A percentile compares a stretch with the other conserved stretches of the same genome.
Conservation (phyloP, 2,797 vertebrate genomes). For the Trematomus bernacchii region DNA sequence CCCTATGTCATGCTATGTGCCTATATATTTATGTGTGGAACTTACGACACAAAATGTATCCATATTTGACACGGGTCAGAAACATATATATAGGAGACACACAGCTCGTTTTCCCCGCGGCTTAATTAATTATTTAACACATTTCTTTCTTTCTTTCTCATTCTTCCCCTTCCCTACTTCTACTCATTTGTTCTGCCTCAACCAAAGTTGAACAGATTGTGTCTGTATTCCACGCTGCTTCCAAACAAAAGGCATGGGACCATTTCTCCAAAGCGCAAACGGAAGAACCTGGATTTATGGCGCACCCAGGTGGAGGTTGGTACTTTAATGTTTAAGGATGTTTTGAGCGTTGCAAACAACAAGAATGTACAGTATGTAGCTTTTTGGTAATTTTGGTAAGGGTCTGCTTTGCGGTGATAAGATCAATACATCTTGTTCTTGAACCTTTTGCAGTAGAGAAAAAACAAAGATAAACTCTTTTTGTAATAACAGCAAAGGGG, state of each 20-base stretch:
- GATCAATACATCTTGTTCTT: background rate
- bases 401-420: background rate
- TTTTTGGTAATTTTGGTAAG: background rate
- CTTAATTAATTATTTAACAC: slow-evolving; percentile 1
- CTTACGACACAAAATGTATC: background rate
- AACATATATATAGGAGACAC: background rate
- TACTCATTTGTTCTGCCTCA: slow-evolving; percentile 3
- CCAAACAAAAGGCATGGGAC: slow-evolving; percentile 95
- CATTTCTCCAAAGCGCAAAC: slow-evolving; percentile 96
- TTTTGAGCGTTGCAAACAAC: background rate
- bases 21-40: background rate
- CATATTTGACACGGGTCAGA: slow-evolving; percentile 5
- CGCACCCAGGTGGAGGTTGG: slow-evolving; percentile 94
- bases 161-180: background rate
- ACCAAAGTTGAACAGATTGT: slow-evolving; percentile 93
- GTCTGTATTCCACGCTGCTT: slow-evolving; percentile 92
- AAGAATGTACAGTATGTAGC: background rate
- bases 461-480: background rate
- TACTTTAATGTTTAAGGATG: slow-evolving; percentile 44
- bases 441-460: background rate
- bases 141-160: background rate
- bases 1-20: background rate
- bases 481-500: background rate
- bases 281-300: slow-evolving; percentile 94
- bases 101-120: background rate